Conservation (phyloP, 2,888 invertebrate genomes). For the Platycheirus rosarum region DNA sequence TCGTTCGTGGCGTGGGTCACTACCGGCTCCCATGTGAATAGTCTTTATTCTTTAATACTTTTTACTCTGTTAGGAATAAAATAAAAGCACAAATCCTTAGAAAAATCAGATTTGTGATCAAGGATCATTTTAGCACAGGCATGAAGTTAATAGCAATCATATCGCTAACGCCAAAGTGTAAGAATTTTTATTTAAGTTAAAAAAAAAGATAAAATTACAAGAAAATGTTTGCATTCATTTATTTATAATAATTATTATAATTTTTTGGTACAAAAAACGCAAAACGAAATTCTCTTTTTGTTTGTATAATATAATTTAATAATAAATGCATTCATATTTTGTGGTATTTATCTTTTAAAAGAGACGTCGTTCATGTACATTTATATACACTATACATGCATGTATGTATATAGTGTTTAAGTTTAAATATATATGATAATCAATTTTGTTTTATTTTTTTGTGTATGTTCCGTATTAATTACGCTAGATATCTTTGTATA, state of each 20-base stretch:
- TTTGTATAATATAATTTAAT: slow-evolving; percentile 72
- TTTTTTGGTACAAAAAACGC: slow-evolving; percentile 77
- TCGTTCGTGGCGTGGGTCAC: too few species aligned
- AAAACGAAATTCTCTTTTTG: slow-evolving; percentile 65
- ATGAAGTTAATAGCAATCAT: too few species aligned
- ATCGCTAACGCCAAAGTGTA: slow-evolving; percentile 1
- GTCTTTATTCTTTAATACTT: too few species aligned
- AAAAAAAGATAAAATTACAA: slow-evolving; percentile 74
- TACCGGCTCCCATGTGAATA: too few species aligned
- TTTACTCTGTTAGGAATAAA: too few species aligned
- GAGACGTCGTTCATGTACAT: slow-evolving; percentile 69
- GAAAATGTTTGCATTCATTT: slow-evolving; percentile 71
- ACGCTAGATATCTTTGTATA: slow-evolving; percentile 72
- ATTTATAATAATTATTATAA: slow-evolving; percentile 31
- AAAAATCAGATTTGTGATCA: too few species aligned
- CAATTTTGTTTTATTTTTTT: slow-evolving; percentile 29
- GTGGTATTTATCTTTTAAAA: slow-evolving; percentile 71
- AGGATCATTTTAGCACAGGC: too few species aligned
- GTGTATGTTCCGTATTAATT: slow-evolving; percentile 64
- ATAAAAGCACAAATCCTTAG: too few species aligned
- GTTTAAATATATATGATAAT: slow-evolving; percentile 37
- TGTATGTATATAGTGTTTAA: slow-evolving; percentile 47
- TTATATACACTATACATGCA: slow-evolving; percentile 55
- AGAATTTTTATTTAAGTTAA: slow-evolving; percentile 27
- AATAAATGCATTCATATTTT: slow-evolving; percentile 72